A percentile compares a stretch with the other conserved stretches of the same genome.
phyloP scores from a whole-genome alignment of 2,797 vertebrate species.

The Chlorospingus semifuscus region DNA sequence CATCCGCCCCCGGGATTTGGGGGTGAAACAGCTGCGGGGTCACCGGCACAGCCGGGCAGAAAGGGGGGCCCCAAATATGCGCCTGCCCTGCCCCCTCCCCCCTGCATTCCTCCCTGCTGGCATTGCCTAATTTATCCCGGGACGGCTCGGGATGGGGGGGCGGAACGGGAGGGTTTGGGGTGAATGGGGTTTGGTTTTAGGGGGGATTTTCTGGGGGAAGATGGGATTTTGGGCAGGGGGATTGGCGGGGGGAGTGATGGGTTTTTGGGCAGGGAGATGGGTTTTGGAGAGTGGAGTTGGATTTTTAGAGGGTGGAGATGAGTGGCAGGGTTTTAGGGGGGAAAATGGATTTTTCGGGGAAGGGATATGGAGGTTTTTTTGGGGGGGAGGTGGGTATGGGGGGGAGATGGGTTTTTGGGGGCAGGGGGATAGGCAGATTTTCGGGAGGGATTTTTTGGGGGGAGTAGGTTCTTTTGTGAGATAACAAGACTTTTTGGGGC shows the following conservation, averaged over 20 bases:
- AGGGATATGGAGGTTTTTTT: background rate
- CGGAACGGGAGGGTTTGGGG: background rate
- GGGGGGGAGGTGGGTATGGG: too few species aligned
- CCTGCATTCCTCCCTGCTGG: background rate
- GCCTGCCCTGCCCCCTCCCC: background rate
- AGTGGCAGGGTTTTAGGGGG: background rate
- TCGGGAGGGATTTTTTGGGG: background rate
- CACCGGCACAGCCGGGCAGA: background rate
- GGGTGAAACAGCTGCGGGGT: background rate
- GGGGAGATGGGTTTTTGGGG: background rate
- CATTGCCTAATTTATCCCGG: background rate
- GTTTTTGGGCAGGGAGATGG: background rate
- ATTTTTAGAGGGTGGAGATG: background rate
- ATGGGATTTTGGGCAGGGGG: too few species aligned
- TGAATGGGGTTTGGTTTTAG: too few species aligned
- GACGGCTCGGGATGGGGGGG: background rate
- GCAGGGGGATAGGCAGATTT: background rate
- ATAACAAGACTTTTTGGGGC: background rate
- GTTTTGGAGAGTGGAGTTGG: background rate
- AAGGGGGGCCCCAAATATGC: background rate
- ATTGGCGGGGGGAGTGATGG: too few species aligned
- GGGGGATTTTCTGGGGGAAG: too few species aligned
- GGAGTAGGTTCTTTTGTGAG: too few species aligned
- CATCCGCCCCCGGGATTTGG: background rate
- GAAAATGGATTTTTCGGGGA: background rate